Base-by-base conservation (phyloP, 2,888 invertebrate genomes). In the Acleris cristana region DNA sequence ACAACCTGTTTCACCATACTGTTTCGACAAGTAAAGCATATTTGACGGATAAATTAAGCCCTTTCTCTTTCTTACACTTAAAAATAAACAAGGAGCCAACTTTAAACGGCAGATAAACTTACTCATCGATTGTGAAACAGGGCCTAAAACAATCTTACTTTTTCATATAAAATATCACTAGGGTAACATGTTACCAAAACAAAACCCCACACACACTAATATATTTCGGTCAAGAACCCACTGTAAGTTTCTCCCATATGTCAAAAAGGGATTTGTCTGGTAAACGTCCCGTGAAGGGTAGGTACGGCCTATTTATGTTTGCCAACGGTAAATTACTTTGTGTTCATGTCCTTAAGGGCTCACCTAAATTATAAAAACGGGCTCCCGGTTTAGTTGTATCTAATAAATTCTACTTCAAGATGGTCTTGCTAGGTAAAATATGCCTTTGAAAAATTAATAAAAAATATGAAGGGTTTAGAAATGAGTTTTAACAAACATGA, bases 261-360 rank as follows among this genome's bases (percentile, higher is more conserved):
- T 53, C 56, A 61, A 55, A 58, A 64, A 63, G 65, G 72, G 72
- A 72, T 72, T 72, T 72, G 70, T 66, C 64, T 45, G 64, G 67
- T 49, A 69, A 65, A 68, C 69, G 65, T 60, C 48, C 69, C 69
- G 69, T 71, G 69, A 71, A 72, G 71, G 71, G 68, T 71, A 53
- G 45, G 67, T 62, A 59, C 44, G 58, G 56, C 40, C 65, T 65
- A 67, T 73, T 75, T 73, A 69, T 73, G 74, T 79, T 75, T 77
- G 70, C 71, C 63, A 61, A 63, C 65, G 64, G 63, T 72, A 75
- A 72, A 77, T 79, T 76, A 73, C 73, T 73, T 72, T 70, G 70
- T 75, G 66, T 53, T 62, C 52, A 19, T 62, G 56, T 66, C 61
- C 30, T 59, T 60, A 48, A 56, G 19, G 56, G 66, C 66, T 62